phyloP scores from a whole-genome alignment of 1,140 invertebrate genomes.

The Bicyclus anynana region DNA sequence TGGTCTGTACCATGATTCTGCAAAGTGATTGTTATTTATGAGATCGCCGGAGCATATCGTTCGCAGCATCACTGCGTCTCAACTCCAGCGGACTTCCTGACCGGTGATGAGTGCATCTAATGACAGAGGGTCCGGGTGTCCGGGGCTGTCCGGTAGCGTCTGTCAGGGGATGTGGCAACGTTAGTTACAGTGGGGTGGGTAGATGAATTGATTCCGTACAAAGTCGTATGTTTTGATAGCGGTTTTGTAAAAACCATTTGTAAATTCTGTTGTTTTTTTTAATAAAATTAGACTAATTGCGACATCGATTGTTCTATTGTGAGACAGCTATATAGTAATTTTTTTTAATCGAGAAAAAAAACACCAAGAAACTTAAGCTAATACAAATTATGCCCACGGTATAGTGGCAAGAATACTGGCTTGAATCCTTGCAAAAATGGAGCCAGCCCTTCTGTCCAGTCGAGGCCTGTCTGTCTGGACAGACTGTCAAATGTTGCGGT shows the following conservation, averaged over 20 bases:
- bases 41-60: background rate
- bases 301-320: too few relatives aligned
- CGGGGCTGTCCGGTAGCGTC: background rate
- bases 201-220: slow-evolving; percentile 2
- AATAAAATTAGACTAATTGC: too few relatives aligned
- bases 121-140: background rate
- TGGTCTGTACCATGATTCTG: background rate
- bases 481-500: too few relatives aligned
- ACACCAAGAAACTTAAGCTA: too few relatives aligned
- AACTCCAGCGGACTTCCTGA: background rate
- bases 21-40: background rate
- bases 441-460: too few relatives aligned
- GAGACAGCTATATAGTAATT: too few relatives aligned
- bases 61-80: background rate
- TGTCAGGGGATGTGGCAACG: background rate
- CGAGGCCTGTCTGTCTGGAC: too few relatives aligned
- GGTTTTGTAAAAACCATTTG: background rate
- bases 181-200: background rate
- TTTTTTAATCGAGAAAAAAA: too few relatives aligned
- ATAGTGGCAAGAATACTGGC: too few relatives aligned
- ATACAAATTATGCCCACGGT: too few relatives aligned
- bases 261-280: too few relatives aligned
- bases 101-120: background rate
- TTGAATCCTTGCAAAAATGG: too few relatives aligned
- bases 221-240: slow-evolving; percentile 2